Evolutionary conservation across 2,888 invertebrate genomes (phyloP).

Genomic region (Rhagonycha lutea): DNA sequence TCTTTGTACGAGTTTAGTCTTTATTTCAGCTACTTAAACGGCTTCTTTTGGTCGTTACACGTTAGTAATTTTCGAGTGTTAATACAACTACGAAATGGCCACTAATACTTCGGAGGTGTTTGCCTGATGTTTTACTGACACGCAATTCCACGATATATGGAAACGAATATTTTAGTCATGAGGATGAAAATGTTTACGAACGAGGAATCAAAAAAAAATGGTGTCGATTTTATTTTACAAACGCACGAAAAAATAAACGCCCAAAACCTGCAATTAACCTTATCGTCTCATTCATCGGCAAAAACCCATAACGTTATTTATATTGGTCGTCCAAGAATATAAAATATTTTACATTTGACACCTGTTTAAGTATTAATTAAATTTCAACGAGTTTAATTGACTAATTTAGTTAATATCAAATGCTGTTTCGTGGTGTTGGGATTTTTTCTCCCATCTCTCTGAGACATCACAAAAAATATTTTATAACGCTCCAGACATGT

Average conservation of each 20-base stretch:
- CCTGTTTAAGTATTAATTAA: background rate
- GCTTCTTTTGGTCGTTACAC: constrained; percentile 16
- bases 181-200: background rate
- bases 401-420: background rate
- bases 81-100: constrained; percentile 55
- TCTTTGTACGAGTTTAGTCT: constrained; percentile 7
- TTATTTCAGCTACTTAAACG: constrained; percentile 7
- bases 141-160: constrained; percentile 44
- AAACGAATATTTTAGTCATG: background rate
- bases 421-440: background rate
- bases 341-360: background rate
- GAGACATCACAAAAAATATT: background rate
- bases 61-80: constrained; percentile 49
- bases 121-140: constrained; percentile 52
- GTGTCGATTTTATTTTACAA: background rate
- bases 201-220: background rate
- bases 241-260: background rate
- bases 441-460: background rate
- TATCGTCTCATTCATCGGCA: background rate
- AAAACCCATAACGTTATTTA: background rate
- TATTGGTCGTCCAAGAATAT: background rate
- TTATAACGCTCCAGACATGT: background rate
- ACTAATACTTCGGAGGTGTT: constrained; percentile 56
- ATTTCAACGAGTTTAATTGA: background rate
- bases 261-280: background rate